These are phyloP conservation scores for Bambusicola thoracicus DNA, from an alignment of 2,113 vertebrate species.

Conservation along the genomic window DNA sequence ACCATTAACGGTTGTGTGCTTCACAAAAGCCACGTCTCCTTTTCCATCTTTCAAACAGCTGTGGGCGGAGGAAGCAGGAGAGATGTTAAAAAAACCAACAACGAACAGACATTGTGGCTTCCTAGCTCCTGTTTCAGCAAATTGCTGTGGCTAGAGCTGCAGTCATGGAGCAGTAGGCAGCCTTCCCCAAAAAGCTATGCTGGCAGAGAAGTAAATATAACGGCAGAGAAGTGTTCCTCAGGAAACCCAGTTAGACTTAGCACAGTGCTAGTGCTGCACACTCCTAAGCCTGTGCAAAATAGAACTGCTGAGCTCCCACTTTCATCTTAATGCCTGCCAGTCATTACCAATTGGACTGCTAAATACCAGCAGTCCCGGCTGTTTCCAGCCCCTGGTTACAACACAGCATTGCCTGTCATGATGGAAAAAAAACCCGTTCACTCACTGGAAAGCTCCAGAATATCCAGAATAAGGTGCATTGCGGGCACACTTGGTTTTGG, in stretches of 20 bases:
- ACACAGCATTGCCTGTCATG: neutral
- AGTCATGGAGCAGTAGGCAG: neutral
- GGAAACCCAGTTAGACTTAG: neutral
- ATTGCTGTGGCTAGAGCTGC: neutral
- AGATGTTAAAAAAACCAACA: neutral
- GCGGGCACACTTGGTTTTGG: constrained; percentile 76
- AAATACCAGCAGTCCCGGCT: neutral
- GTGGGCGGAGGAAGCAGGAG: neutral
- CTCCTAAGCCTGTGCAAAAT: neutral
- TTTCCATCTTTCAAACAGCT: constrained; percentile 85
- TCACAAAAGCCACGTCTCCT: constrained; percentile 90
- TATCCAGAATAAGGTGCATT: constrained; percentile 81
- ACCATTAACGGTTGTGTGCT: constrained; percentile 87
- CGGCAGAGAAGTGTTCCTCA: neutral
- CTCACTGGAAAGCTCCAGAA: constrained; percentile 84
- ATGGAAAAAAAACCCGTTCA: neutral
- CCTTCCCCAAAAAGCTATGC: neutral
- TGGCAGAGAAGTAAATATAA: neutral
- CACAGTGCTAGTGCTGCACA: neutral
- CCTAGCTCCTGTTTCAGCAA: neutral
- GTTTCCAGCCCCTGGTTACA: neutral
- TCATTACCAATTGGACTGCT: neutral
- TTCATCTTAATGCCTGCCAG: neutral
- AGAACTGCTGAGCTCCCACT: too few relatives aligned
- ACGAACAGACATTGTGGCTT: neutral